A percentile compares a stretch with the other conserved stretches of the same genome.
Conservation (phyloP, 1,140 invertebrate species). For the Conopomorpha cramerella region DNA sequence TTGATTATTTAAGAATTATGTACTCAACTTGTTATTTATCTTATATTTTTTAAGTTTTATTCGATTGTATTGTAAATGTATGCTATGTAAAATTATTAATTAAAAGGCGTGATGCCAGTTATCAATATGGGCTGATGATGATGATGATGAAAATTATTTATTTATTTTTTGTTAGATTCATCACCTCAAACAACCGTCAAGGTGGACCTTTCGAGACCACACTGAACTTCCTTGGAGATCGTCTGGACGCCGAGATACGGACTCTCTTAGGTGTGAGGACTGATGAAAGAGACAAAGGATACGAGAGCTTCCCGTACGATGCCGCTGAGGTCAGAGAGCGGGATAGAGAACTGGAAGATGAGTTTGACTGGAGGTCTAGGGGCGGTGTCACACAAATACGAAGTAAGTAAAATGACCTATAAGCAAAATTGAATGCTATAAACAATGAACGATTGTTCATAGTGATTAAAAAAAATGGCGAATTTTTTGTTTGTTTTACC, state of each 20-base stretch:
- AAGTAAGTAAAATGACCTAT: not conserved
- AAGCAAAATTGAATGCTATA: not conserved
- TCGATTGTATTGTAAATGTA: no score
- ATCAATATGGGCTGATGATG: no score
- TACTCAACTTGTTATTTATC: no score
- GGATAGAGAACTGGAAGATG: not conserved
- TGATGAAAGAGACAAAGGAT: not conserved
- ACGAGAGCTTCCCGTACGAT: not conserved
- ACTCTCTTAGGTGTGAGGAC: not conserved
- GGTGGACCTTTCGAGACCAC: not conserved
- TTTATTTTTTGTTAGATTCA: no score
- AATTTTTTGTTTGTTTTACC: no score
- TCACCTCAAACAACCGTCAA: not conserved
- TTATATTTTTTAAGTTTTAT: no score
- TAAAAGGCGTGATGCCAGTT: no score
- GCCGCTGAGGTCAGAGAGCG: not conserved
- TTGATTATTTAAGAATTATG: no score
- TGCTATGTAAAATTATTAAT: no score
- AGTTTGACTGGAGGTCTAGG: slow-evolving; percentile 8
- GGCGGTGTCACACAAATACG: slow-evolving; percentile 5
- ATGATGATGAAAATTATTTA: no score
- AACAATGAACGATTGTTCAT: no score
- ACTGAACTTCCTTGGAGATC: not conserved
- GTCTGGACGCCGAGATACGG: not conserved
- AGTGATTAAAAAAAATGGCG: no score